Evolutionary conservation across 2,797 vertebrate species (phyloP), one percentile per base, ranked within the genome.

Genomic region (Pseudocheirus occidentalis): DNA sequence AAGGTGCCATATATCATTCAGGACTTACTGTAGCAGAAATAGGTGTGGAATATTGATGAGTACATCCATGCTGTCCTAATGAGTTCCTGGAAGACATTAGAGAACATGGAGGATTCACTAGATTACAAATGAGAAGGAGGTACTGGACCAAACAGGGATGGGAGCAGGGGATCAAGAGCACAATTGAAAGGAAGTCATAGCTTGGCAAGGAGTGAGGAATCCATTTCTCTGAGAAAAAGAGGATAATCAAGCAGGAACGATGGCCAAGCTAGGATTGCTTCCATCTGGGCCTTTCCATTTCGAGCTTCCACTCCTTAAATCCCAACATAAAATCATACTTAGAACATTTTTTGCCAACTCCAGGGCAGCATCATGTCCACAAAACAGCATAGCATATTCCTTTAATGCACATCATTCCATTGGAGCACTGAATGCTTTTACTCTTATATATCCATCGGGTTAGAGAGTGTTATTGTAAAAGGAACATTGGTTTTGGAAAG

Each of bases 51-150:
- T 40, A 93, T 24, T 92, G 16, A 55, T 92, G 90, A 91, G 6
- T 1, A 34, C 7, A 27, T 9, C 21, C 46, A 2, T 18, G 4
- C 3, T 4, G 0, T n/a, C n/a, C n/a, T n/a, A 81, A 81, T 21
- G n/a, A 46, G 66, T 46, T 81, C 6, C n/a, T 10, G 3, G n/a
- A 81, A 81, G n/a, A 46, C 6, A 46, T 81, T 40, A 46, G n/a
- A 24, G 40, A 46, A 46, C n/a, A 40, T 46, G n/a, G n/a, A 81
- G 7, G n/a, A 81, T 40, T 81, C 66, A 24, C 66, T 81, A 46
- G n/a, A 81, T 81, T 40, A 81, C 18, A 81, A 7, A 81, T 81
- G 66, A 81, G 7, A 81, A 81, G 6, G n/a, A 81, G n/a, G 21
- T 40, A 40, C 66, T 9, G 16, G 34, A 6, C n/a, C n/a, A 81